Conservation (phyloP, 2,113 vertebrate species). For the Turdus rufiventris region DNA sequence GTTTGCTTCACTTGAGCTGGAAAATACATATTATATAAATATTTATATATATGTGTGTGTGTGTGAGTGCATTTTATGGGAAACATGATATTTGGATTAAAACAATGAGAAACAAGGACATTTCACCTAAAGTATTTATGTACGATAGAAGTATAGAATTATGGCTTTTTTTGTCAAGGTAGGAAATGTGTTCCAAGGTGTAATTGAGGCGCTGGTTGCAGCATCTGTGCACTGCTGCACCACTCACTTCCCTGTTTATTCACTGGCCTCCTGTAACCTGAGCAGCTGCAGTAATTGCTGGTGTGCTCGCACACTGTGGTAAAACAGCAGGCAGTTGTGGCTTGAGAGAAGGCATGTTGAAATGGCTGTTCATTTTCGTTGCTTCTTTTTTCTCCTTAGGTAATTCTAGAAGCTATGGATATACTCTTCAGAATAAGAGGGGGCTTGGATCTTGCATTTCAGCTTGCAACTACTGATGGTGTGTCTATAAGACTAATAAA, state of each 20-base stretch:
- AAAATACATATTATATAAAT: not conserved
- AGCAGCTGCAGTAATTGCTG: not conserved
- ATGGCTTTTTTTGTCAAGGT: not conserved
- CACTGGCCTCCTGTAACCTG: not conserved
- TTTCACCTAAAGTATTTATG: not conserved
- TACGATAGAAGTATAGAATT: not conserved
- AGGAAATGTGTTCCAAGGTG: not conserved
- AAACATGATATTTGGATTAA: not conserved
- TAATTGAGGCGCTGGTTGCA: not conserved
- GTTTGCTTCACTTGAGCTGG: not conserved
- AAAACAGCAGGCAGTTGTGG: not conserved
- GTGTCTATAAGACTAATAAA: not conserved
- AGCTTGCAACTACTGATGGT: slow-evolving; percentile 76
- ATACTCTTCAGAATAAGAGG: slow-evolving; percentile 81
- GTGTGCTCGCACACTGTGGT: not conserved
- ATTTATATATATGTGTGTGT: not conserved
- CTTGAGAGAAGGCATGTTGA: not conserved
- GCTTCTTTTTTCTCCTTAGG: slow-evolving; percentile 25
- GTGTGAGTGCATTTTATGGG: not conserved
- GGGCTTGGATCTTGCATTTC: slow-evolving; percentile 80
- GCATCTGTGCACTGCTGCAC: not conserved
- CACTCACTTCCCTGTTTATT: not conserved
- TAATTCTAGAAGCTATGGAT: slow-evolving; percentile 65
- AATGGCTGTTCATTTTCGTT: not conserved
- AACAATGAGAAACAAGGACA: not conserved